These are phyloP conservation scores for Paracentrotus lividus DNA, from an alignment of 53 echinoderm and acorn worm genomes.

Conservation along the genomic window DNA sequence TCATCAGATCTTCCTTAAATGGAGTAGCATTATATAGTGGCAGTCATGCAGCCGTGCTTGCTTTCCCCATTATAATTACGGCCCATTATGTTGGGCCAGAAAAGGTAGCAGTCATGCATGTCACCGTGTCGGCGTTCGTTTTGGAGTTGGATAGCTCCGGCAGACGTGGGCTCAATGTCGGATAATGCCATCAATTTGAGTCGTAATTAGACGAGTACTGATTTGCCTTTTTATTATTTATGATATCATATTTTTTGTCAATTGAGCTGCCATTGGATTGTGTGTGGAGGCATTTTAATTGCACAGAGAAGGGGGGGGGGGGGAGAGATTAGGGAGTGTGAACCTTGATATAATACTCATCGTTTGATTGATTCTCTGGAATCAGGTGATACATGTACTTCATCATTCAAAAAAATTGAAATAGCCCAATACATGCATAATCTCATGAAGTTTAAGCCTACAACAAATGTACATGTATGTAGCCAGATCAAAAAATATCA, in stretches of 20 bases:
- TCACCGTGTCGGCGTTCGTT: constrained; percentile 23
- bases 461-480: no score
- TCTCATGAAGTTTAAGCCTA: no score
- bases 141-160: constrained; percentile 42
- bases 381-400: no score
- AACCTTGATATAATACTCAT: background rate
- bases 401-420: no score
- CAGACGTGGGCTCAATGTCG: constrained; percentile 55
- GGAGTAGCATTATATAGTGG: constrained; percentile 33
- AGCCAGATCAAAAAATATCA: no score
- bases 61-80: constrained; percentile 53
- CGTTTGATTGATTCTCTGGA: constrained; percentile 29
- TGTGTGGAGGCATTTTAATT: constrained; percentile 63
- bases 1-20: constrained; percentile 59
- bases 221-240: constrained; percentile 39
- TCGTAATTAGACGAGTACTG: constrained; percentile 60
- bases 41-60: constrained; percentile 44
- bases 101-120: constrained; percentile 60
- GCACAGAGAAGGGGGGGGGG: constrained; percentile 11
- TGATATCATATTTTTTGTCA: constrained; percentile 2
- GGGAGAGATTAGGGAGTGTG: constrained; percentile 5
- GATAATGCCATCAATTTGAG: constrained; percentile 63
- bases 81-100: constrained; percentile 56
- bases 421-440: no score
- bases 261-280: background rate